phyloP scores from a whole-genome alignment of 2,797 vertebrate species.

The Sebastiscus tertius region DNA sequence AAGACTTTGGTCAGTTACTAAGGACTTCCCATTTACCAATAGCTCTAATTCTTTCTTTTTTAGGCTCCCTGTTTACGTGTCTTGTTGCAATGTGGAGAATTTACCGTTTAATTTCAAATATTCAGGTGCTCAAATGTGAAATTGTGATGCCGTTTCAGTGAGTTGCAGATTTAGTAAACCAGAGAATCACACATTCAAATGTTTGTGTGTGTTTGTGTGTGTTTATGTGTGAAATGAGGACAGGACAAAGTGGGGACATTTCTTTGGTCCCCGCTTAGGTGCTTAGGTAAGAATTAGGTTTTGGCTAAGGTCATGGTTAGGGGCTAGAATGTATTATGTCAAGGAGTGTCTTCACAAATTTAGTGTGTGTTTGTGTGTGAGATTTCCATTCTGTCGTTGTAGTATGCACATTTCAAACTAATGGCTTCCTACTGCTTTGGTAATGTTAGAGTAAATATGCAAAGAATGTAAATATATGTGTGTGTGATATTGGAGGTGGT shows the following conservation, averaged over 20 bases:
- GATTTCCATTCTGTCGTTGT: neutral
- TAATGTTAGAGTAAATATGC: neutral
- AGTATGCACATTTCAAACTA: neutral
- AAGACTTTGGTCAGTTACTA: slow-evolving; percentile 80
- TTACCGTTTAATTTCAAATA: neutral
- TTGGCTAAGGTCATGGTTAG: too few species aligned
- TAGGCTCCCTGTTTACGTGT: neutral
- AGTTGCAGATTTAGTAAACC: neutral
- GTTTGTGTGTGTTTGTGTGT: neutral
- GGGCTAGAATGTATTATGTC: neutral
- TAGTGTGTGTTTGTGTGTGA: neutral
- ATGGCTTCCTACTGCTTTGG: too few species aligned
- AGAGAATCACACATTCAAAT: neutral
- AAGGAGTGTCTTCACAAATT: neutral
- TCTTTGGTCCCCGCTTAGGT: neutral
- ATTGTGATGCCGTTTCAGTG: neutral
- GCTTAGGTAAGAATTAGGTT: neutral
- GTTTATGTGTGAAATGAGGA: neutral
- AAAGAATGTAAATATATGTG: neutral
- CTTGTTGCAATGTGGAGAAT: neutral
- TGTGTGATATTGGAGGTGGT: neutral
- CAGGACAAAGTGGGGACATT: neutral
- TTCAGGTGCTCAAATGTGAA: neutral
- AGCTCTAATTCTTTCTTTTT: neutral
- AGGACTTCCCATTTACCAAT: neutral